Evolutionary conservation across 2,797 vertebrate genomes (phyloP), one percentile per base, ranked within the genome.

Genomic region (Bufotes viridis): DNA sequence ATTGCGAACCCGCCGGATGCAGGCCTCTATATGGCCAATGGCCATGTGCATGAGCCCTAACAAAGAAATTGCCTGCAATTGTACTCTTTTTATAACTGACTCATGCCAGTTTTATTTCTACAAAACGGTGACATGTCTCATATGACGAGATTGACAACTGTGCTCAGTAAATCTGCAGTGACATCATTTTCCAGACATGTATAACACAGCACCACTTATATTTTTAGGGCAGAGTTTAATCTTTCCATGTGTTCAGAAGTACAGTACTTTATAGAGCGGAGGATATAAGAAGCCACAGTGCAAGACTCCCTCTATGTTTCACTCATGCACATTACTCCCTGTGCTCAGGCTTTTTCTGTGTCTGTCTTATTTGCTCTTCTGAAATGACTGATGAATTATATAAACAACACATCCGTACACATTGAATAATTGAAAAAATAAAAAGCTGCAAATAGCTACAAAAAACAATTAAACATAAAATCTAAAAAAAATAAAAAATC

Each of bases 261-360:
- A 20, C 63, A 29, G 53, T 29, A 51, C 63, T 29, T 55, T 78
- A 82, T 57, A 72, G 22, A 69, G 15, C 55, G 34, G 5, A 89
- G 63, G 87, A 84, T 51, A 26, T 42, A 24, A 83, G 34, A 65
- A 89, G 75, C 22, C n/a, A 81, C 80, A 89, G 88, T 78, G 24
- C 88, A 87, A 89, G 84, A 82, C 88, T 89, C 88, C 88, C 88
- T 86, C 88, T 87, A 79, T 61, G 63, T 55, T 65, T 84, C 88
- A 83, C 63, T 79, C 15, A 61, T 22, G 83, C 84, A 87, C 88
- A 89, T 49, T 87, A 61, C 85, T 78, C 61, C 75, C 70, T 58
- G 58, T 49, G 24, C 65, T 72, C 1, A 24, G 7, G 1, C 60
- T 53, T 53, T 17, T 12, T 22, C 49, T 55, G 29, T 7, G 7